Evolutionary conservation across 2,113 vertebrate species (phyloP).

Genomic region (Hippocampus guttulatus): DNA sequence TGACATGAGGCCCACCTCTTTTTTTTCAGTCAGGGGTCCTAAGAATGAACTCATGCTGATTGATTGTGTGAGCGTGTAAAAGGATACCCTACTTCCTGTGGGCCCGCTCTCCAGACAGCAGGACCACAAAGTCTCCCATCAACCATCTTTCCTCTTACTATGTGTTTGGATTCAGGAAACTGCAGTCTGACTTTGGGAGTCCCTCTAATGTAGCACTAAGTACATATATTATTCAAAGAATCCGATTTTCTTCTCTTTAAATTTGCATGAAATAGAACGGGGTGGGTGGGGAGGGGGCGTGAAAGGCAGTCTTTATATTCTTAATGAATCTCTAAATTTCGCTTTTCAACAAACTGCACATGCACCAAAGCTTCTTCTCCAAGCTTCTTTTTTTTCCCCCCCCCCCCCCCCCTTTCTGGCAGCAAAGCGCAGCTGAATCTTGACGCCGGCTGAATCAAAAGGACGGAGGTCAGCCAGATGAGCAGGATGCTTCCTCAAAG

Average conservation of each 20-base stretch:
- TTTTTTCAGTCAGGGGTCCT: conserved; percentile 51
- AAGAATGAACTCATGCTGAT: conserved; percentile 72
- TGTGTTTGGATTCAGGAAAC: conserved; percentile 16
- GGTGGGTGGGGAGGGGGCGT: not conserved
- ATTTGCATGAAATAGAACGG: not conserved
- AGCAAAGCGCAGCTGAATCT: conserved; percentile 25
- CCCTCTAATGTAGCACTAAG: not conserved
- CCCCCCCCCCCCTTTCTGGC: not conserved
- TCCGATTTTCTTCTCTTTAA: not conserved
- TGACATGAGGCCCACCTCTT: conserved; percentile 28
- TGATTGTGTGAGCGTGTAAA: conserved; percentile 72
- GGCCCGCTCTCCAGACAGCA: conserved; percentile 59
- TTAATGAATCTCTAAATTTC: too few species aligned
- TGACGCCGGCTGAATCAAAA: conserved; percentile 22
- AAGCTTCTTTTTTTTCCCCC: not conserved
- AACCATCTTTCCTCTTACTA: conserved; percentile 29
- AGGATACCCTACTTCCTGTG: conserved; percentile 71
- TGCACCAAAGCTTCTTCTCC: not conserved
- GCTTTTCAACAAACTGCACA: not conserved
- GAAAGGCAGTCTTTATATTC: not conserved
- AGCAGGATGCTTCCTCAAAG: conserved; percentile 73
- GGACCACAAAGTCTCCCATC: conserved; percentile 55
- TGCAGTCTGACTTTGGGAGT: conserved; percentile 28
- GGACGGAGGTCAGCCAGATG: conserved; percentile 50
- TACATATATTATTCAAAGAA: conserved; percentile 4